Conservation (phyloP, 2,113 vertebrate genomes). For the Myotis lucifugus region DNA sequence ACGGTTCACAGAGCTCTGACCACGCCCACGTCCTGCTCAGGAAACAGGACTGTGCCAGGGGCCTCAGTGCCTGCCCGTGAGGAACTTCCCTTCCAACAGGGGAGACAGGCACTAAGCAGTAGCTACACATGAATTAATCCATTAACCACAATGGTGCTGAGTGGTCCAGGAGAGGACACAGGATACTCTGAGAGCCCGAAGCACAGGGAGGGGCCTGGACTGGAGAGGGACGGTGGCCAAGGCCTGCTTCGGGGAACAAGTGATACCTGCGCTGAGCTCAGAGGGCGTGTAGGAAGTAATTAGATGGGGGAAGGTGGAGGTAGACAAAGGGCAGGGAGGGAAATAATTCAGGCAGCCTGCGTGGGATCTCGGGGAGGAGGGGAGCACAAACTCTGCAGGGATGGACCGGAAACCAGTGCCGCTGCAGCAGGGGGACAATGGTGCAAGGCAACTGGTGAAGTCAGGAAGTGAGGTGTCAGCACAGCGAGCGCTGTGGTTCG, state of each 20-base stretch:
- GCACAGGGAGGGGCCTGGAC: neutral
- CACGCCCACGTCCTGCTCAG: fast-evolving
- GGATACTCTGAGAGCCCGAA: neutral
- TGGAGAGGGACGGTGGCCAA: neutral
- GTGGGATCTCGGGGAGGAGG: neutral
- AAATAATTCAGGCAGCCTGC: neutral
- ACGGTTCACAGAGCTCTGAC: neutral
- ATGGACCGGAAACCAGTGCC: fast-evolving
- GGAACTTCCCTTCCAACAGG: neutral
- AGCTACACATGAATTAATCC: neutral
- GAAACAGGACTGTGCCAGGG: neutral
- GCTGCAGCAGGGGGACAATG: neutral
- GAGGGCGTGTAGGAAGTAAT: neutral
- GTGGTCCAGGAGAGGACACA: neutral
- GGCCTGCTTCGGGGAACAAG: neutral
- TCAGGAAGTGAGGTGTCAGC: neutral
- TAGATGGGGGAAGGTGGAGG: neutral
- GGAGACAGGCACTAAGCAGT: neutral
- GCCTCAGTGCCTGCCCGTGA: neutral
- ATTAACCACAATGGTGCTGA: neutral
- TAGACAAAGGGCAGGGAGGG: neutral
- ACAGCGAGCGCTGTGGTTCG: neutral
- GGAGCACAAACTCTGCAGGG: neutral
- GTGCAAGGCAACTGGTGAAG: neutral
- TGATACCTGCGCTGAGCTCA: neutral